Evolutionary conservation across 92 coral and sea anemone species (phyloP).

Genomic region (Porites cylindrica): DNA sequence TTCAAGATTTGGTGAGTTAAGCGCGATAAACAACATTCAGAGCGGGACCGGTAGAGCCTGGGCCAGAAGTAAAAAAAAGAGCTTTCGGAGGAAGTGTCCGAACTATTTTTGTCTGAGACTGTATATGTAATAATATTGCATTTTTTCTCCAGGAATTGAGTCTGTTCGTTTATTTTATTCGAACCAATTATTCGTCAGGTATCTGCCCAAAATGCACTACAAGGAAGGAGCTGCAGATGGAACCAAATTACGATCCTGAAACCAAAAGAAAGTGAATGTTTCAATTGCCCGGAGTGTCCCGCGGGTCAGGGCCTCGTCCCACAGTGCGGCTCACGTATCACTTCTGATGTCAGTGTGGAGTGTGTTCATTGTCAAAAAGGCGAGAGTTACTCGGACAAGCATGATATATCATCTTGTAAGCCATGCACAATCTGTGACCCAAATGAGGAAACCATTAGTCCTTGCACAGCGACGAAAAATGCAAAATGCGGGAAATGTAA

Average conservation of each 20-base stretch:
- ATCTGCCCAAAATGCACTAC: slow-evolving; percentile 11
- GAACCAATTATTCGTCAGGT: neutral
- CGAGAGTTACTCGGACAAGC: slow-evolving; percentile 25
- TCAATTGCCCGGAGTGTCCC: slow-evolving; percentile 31
- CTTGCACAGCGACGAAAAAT: slow-evolving; percentile 31
- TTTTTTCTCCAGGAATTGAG: no score
- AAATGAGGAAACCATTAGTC: slow-evolving; percentile 43
- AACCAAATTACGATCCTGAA: slow-evolving; percentile 10
- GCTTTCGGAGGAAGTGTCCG: no score
- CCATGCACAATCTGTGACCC: slow-evolving; percentile 52
- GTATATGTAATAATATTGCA: no score
- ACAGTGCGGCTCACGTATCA: slow-evolving; percentile 33
- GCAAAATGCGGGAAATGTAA: slow-evolving; percentile 49
- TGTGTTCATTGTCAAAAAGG: slow-evolving; percentile 32
- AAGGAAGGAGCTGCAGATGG: slow-evolving; percentile 16
- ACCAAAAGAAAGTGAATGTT: slow-evolving; percentile 14
- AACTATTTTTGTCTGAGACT: no score
- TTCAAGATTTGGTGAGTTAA: no score
- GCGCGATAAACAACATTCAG: no score
- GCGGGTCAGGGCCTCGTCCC: slow-evolving; percentile 45
- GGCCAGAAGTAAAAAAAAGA: no score
- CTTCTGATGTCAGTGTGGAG: slow-evolving; percentile 6
- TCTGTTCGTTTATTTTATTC: neutral
- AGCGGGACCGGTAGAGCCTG: no score
- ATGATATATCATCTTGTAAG: slow-evolving; percentile 46